Base-by-base conservation (phyloP, 2,888 invertebrate genomes). In the Drosophila borborema region DNA sequence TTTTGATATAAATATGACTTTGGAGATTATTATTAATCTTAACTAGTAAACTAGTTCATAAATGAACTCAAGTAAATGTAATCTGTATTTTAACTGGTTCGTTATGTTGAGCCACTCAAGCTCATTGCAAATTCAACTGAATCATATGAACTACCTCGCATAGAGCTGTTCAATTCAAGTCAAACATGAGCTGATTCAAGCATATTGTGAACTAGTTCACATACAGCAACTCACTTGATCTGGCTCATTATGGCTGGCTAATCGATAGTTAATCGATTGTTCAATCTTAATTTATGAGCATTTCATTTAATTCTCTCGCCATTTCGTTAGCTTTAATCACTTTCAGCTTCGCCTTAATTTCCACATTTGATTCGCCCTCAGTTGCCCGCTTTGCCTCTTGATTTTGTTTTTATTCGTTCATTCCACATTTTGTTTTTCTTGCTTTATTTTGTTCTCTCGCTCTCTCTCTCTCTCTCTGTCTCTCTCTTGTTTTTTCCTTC, bases 401-500 rank as follows among this genome's bases (percentile, higher is more conserved):
- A 41, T 18, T 28, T 36, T 10, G 1, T 20, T 38, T 41, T 51
- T 34, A 34, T 51, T 31, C 49, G n/a, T 53, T 38, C 53, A 23
- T 38, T 53, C 36, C 38, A 4, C 53, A 4, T 23, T 38, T 18
- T 28, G 28, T 18, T 36, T 34, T 46, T 23, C 23, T 46, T 34
- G 20, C 40, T n/a, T 54, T n/a, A 7, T 46, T 8, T 3, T 12
- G 3, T 6, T 28, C 28, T 28, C 28, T 23, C 23, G 2, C 23
- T 23, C 23, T 2, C 23, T 34, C 2, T 34, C 8, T n/a, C n/a
- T n/a, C n/a, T n/a, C n/a, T n/a, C n/a, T n/a, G n/a, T n/a, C n/a
- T n/a, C n/a, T n/a, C 1, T 43, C 58, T 48, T 16, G 18, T 36
- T 46, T 51, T 46, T 68, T 34, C 38, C 56, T 58, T 48, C 36